Conservation (phyloP, 2,113 vertebrate genomes). For the Tragulus kanchil region DNA sequence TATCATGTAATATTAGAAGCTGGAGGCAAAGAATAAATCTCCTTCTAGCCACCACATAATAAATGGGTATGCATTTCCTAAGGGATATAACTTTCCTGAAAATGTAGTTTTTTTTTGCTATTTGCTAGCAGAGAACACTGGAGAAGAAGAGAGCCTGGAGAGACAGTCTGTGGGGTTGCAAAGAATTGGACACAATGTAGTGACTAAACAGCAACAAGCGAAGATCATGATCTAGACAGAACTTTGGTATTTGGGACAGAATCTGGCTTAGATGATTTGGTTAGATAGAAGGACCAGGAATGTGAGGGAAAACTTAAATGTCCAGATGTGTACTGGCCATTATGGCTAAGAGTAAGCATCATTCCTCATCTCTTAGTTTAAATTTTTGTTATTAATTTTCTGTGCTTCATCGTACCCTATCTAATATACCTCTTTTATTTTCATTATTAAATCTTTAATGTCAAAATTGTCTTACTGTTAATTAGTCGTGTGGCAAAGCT, state of each 20-base stretch:
- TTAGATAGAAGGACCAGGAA: neutral
- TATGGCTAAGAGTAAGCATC: neutral
- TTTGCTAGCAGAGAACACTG: neutral
- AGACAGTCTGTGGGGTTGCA: neutral
- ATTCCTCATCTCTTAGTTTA: neutral
- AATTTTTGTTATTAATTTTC: neutral
- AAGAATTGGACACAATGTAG: neutral
- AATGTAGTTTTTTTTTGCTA: neutral
- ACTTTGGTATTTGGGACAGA: neutral
- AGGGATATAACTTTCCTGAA: neutral
- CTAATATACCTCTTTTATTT: neutral
- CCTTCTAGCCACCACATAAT: neutral
- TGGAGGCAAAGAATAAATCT: neutral
- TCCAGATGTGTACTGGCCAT: neutral
- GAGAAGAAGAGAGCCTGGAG: neutral
- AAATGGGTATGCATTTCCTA: neutral
- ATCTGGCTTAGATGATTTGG: neutral
- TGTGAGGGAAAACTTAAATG: neutral
- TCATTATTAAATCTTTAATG: neutral
- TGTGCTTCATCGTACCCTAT: neutral
- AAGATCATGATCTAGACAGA: neutral
- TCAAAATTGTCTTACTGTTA: neutral
- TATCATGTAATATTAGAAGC: neutral
- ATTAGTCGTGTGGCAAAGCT: neutral
- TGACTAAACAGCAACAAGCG: neutral